A percentile compares a stretch with the other conserved stretches of the same genome.
Evolutionary conservation across 1,140 invertebrate genomes (phyloP).

Genomic region (Brachionus manjavacas): DNA sequence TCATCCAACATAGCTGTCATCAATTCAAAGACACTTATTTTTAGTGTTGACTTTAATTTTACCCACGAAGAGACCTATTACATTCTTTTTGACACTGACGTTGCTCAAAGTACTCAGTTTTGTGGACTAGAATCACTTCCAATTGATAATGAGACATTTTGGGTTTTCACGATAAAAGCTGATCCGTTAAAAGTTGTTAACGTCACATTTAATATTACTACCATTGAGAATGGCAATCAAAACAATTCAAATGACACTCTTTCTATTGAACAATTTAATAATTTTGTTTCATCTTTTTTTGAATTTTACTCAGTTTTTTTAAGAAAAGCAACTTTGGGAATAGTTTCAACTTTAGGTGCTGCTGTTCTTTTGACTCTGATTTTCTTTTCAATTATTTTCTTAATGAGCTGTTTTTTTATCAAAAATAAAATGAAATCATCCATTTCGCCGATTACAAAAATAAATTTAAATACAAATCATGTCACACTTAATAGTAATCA

Average conservation of each 20-base stretch:
- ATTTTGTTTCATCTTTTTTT: neutral
- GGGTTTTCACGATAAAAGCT: neutral
- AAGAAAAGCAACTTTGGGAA: neutral
- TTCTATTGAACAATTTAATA: neutral
- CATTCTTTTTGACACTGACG: neutral
- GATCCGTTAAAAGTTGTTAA: neutral
- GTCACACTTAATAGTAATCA: neutral
- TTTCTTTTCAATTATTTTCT: neutral
- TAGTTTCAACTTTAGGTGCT: neutral
- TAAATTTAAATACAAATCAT: neutral
- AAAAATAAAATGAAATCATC: neutral
- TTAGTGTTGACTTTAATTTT: neutral
- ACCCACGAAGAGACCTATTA: neutral
- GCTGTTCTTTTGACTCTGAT: neutral
- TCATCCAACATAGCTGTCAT: neutral
- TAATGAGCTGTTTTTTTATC: neutral
- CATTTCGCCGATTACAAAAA: neutral
- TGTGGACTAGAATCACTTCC: neutral
- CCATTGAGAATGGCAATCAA: neutral
- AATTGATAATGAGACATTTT: neutral
- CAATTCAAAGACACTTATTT: neutral
- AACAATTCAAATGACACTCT: neutral
- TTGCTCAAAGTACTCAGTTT: neutral
- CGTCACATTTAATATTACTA: too few relatives aligned
- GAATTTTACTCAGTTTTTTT: neutral